A percentile compares a stretch with the other conserved stretches of the same genome.
phyloP scores from a whole-genome alignment of 2,113 vertebrate species.

The Callithrix jacchus region DNA sequence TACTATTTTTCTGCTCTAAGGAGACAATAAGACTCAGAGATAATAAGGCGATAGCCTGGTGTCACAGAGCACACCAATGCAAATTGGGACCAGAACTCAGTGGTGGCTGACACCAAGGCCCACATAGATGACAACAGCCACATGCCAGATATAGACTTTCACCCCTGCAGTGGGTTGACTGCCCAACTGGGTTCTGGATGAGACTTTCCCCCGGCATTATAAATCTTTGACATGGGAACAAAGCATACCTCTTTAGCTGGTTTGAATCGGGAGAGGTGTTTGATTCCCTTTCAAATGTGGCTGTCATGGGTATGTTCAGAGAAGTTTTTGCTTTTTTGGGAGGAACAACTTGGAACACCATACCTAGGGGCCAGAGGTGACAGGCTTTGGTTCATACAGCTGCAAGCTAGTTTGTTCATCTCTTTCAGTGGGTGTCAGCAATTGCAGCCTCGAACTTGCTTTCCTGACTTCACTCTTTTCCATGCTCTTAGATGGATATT shows the following conservation, averaged over 20 bases:
- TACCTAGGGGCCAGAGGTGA: neutral
- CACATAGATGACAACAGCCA: neutral
- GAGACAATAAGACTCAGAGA: neutral
- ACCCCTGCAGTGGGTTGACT: fast-evolving
- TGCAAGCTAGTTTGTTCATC: neutral
- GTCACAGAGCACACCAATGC: fast-evolving
- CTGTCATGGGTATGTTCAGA: neutral
- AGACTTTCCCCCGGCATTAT: neutral
- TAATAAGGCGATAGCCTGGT: neutral
- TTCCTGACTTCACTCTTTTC: neutral
- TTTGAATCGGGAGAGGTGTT: neutral
- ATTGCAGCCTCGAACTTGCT: neutral
- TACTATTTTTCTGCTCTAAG: neutral
- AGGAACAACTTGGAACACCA: neutral
- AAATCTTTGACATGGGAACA: neutral
- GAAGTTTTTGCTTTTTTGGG: neutral
- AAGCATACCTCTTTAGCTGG: neutral
- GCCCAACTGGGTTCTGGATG: neutral
- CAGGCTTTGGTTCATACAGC: neutral
- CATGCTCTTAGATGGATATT: neutral
- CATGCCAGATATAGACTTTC: neutral
- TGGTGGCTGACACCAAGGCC: neutral
- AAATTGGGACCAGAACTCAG: neutral
- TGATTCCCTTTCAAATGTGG: constrained; percentile 32
- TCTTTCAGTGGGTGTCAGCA: fast-evolving